Percentiles rank a stretch among this genome's conserved stretches.
phyloP scores from a whole-genome alignment of 1,140 invertebrate genomes.

The Cecropterus lyciades region DNA sequence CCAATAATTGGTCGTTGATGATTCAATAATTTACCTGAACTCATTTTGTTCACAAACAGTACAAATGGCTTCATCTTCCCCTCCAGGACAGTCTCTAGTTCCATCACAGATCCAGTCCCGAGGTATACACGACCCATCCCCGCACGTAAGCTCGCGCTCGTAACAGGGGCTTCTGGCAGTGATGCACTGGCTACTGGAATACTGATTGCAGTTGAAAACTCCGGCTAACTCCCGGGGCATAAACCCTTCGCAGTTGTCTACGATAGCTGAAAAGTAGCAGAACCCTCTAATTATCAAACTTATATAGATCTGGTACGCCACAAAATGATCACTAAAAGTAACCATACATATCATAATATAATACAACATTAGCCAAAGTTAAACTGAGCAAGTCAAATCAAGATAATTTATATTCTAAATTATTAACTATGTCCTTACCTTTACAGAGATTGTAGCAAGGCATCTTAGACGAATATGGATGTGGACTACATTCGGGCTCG shows the following conservation, averaged over 20 bases:
- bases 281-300: neutral
- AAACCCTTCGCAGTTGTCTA: constrained; percentile 86
- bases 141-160: constrained; percentile 85
- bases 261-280: constrained; percentile 56
- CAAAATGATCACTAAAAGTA: too few relatives aligned
- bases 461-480: constrained; percentile 83
- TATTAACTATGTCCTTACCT: constrained; percentile 74
- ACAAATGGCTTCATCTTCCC: constrained; percentile 88
- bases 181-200: constrained; percentile 84
- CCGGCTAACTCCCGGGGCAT: constrained; percentile 83
- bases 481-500: constrained; percentile 87
- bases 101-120: constrained; percentile 88
- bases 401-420: too few relatives aligned
- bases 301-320: too few relatives aligned
- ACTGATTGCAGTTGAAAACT: constrained; percentile 85
- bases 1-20: too few relatives aligned
- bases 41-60: constrained; percentile 83
- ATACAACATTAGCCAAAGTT: too few relatives aligned
- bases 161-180: constrained; percentile 80
- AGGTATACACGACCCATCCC: constrained; percentile 87
- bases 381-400: too few relatives aligned
- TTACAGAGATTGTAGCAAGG: constrained; percentile 88
- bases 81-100: constrained; percentile 86
- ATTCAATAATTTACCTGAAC: constrained; percentile 73
- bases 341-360: too few relatives aligned